Percentiles rank a stretch among this genome's conserved stretches.
phyloP scores from a whole-genome alignment of 2,113 vertebrate species.

The Brachionichthys hirsutus region DNA sequence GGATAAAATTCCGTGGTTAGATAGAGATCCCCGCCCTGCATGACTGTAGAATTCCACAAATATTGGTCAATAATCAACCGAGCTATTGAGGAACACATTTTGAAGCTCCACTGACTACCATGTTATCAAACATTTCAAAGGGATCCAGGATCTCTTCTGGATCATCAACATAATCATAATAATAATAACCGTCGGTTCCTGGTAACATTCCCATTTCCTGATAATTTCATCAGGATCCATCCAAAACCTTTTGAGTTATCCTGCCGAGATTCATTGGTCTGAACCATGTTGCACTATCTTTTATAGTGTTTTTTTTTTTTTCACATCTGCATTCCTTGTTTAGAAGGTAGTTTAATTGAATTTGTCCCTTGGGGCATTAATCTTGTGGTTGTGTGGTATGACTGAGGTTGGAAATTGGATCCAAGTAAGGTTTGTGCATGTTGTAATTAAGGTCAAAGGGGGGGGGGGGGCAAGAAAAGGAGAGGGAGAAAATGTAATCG shows the following conservation, averaged over 20 bases:
- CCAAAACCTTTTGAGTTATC: constrained; percentile 28
- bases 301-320: constrained; percentile 19
- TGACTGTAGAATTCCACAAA: no score
- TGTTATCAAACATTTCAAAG: no score
- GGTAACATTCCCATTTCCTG: no score
- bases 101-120: no score
- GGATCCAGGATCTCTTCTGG: no score
- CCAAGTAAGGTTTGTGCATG: constrained; percentile 69
- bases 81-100: no score
- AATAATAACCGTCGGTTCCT: no score
- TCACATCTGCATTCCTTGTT: constrained; percentile 35
- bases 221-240: no score
- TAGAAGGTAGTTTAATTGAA: constrained; percentile 69
- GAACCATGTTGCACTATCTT: constrained; percentile 12
- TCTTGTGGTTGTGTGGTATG: constrained; percentile 50
- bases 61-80: no score
- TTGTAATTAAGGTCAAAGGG: constrained; percentile 73
- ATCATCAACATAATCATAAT: no score
- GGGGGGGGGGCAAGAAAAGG: constrained; percentile 26
- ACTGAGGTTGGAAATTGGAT: constrained; percentile 66
- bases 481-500: constrained; percentile 5
- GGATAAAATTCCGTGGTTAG: no score
- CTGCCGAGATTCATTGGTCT: constrained; percentile 1
- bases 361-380: constrained; percentile 62
- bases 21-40: no score